Evolutionary conservation across 37 sponge, comb jelly and placozoan genomes (phyloP).

Genomic region (Chondrosia reniformis): DNA sequence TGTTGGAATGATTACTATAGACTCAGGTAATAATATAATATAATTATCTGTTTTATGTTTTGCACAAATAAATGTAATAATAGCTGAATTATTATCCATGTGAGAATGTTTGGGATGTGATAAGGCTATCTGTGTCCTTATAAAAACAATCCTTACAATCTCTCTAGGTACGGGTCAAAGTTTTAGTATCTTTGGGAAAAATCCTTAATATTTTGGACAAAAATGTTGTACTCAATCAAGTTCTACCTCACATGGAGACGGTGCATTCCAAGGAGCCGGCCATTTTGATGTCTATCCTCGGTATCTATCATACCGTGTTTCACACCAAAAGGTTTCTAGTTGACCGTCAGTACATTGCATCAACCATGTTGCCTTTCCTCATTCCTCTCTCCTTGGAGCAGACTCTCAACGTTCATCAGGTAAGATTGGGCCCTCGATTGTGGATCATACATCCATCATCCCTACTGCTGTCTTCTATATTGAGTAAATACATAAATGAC

Average conservation of each 20-base stretch:
- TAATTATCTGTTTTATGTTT: not conserved
- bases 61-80: not conserved
- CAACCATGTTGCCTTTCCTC: slow-evolving; percentile 57
- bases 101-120: too few species aligned
- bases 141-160: too few species aligned
- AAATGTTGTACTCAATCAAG: slow-evolving; percentile 51
- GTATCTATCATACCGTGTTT: slow-evolving; percentile 57
- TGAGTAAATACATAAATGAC: not conserved
- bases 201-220: slow-evolving; percentile 76
- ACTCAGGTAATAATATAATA: not conserved
- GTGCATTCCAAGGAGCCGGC: slow-evolving; percentile 71
- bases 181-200: slow-evolving; percentile 61
- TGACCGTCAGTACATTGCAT: slow-evolving; percentile 53
- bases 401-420: slow-evolving; percentile 67
- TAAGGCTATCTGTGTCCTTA: too few species aligned
- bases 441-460: too few species aligned
- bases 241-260: slow-evolving; percentile 52
- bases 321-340: slow-evolving; percentile 56
- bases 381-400: slow-evolving; percentile 63
- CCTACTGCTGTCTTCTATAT: not conserved
- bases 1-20: not conserved
- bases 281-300: slow-evolving; percentile 81
- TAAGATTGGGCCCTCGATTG: too few species aligned
- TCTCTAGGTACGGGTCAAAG: slow-evolving; percentile 59
- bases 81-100: too few species aligned